A percentile compares a stretch with the other conserved stretches of the same genome.
Conservation (phyloP, 1,140 invertebrate genomes). For the Cepaea nemoralis region DNA sequence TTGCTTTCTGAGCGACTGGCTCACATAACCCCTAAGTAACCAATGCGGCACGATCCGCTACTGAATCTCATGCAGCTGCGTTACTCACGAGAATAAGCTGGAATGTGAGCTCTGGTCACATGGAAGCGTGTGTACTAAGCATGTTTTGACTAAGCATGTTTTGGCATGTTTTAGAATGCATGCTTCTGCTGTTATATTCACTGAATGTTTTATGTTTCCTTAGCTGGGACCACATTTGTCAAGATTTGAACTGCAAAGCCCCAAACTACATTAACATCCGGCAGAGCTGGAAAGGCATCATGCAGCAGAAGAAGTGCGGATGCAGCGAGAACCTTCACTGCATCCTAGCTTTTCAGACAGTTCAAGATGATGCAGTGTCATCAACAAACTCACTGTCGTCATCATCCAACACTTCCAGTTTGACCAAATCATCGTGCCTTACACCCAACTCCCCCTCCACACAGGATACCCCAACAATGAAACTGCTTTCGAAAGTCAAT, state of each 20-base stretch:
- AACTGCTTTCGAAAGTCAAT: not conserved
- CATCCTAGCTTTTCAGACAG: slow-evolving; percentile 64
- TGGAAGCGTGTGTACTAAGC: too few relatives aligned
- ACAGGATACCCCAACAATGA: too few relatives aligned
- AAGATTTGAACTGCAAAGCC: slow-evolving; percentile 62
- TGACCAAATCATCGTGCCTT: slow-evolving; percentile 32
- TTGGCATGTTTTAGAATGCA: too few relatives aligned
- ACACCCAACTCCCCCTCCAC: not conserved
- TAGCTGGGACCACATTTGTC: slow-evolving; percentile 68
- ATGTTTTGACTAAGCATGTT: too few relatives aligned
- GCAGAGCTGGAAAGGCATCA: slow-evolving; percentile 59
- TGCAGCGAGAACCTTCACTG: slow-evolving; percentile 67
- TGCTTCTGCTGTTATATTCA: too few relatives aligned
- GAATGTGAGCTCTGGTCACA: too few relatives aligned
- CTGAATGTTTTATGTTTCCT: too few relatives aligned
- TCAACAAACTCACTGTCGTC: slow-evolving; percentile 26
- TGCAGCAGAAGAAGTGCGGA: slow-evolving; percentile 62
- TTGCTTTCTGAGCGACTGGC: too few relatives aligned
- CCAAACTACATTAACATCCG: slow-evolving; percentile 66
- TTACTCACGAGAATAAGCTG: too few relatives aligned
- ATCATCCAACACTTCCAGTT: not conserved
- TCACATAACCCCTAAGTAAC: too few relatives aligned
- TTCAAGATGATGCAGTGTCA: slow-evolving; percentile 26
- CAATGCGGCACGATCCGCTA: too few relatives aligned
- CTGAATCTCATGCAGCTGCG: too few relatives aligned